Evolutionary conservation across 2,888 invertebrate genomes (phyloP).

Genomic region (Charanyca ferruginea): DNA sequence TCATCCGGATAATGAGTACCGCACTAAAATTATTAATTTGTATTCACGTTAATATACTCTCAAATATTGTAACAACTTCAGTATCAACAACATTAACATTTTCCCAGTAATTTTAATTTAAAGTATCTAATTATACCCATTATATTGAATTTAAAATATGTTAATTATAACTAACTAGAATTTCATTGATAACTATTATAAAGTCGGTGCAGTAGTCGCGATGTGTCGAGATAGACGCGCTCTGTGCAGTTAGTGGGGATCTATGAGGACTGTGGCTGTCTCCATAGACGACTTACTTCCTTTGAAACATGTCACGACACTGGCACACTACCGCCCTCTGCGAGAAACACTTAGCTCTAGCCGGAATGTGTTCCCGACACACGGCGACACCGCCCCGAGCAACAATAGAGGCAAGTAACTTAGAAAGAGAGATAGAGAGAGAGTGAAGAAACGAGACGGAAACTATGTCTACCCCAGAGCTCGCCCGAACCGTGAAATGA

Average conservation of each 20-base stretch:
- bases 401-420: conserved; percentile 67
- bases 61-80: conserved; percentile 91
- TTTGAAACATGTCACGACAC: conserved; percentile 5
- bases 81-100: conserved; percentile 91
- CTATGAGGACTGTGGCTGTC: conserved; percentile 9
- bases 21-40: conserved; percentile 84
- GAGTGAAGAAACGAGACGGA: conserved; percentile 69
- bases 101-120: conserved; percentile 81
- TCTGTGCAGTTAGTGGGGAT: conserved; percentile 45
- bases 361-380: conserved; percentile 50
- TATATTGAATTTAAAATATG: conserved; percentile 79
- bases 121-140: conserved; percentile 87
- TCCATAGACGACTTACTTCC: conserved; percentile 8
- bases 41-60: conserved; percentile 90
- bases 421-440: conserved; percentile 65
- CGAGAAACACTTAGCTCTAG: conserved; percentile 35
- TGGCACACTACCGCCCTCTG: conserved; percentile 37
- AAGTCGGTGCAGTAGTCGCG: conserved; percentile 55
- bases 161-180: conserved; percentile 86
- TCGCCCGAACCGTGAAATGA: conserved; percentile 69
- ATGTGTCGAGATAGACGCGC: conserved; percentile 38
- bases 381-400: conserved; percentile 56
- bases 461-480: conserved; percentile 71
- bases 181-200: conserved; percentile 79
- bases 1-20: conserved; percentile 78